These are phyloP conservation scores for Teleogryllus oceanicus DNA, from an alignment of 2,888 invertebrate genomes.

Conservation along the genomic window DNA sequence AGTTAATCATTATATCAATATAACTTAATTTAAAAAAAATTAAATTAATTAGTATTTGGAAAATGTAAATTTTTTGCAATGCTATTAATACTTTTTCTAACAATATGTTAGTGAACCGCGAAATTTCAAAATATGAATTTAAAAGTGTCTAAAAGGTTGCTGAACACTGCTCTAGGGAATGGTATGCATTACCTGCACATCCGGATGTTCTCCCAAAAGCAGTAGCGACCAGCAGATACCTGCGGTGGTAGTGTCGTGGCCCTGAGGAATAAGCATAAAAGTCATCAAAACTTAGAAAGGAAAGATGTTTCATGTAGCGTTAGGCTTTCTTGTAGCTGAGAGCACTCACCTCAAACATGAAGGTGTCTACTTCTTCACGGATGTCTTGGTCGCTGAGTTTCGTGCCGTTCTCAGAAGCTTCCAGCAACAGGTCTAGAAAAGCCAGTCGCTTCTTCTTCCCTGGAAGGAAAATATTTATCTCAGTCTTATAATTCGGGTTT, in stretches of 20 bases:
- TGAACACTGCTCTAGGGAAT: no score
- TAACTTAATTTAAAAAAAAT: no score
- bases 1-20: no score
- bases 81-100: no score
- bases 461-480: background rate
- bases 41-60: no score
- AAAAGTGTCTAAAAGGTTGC: no score
- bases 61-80: no score
- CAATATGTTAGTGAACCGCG: no score
- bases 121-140: no score
- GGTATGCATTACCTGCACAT: background rate
- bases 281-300: background rate
- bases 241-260: constrained; percentile 29
- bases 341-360: constrained; percentile 30
- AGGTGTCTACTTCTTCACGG: constrained; percentile 39
- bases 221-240: constrained; percentile 27
- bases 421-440: constrained; percentile 40
- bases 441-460: constrained; percentile 45
- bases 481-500: no score
- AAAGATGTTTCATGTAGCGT: background rate
- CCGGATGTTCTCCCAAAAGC: constrained; percentile 21
- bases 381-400: constrained; percentile 40
- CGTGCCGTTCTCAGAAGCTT: constrained; percentile 44
- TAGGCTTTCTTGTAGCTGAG: background rate
- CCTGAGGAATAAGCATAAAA: background rate